Evolutionary conservation across 2,113 vertebrate genomes (phyloP).

Genomic region (Falco punctatus): DNA sequence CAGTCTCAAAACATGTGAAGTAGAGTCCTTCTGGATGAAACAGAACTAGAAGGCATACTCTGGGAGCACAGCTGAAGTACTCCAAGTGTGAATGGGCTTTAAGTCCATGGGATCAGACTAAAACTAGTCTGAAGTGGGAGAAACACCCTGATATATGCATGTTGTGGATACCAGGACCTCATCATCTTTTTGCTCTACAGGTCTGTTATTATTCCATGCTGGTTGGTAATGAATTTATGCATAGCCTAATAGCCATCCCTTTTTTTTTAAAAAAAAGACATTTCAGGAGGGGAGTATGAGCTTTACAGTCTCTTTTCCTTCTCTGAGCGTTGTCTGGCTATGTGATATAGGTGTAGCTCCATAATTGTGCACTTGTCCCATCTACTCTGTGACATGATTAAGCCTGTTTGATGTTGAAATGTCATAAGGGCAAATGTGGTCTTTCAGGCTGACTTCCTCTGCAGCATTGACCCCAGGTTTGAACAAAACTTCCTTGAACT

Average conservation of each 20-base stretch:
- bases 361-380: neutral
- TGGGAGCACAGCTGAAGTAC: neutral
- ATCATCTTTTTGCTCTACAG: neutral
- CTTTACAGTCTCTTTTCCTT: neutral
- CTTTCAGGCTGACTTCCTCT: neutral
- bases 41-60: neutral
- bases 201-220: neutral
- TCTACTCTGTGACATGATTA: neutral
- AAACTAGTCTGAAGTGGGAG: neutral
- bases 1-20: neutral
- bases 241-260: neutral
- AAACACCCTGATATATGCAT: neutral
- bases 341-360: neutral
- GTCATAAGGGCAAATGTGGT: neutral
- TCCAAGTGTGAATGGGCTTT: neutral
- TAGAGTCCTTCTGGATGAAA: neutral
- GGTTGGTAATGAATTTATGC: neutral
- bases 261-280: neutral
- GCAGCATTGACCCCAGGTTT: neutral
- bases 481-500: neutral
- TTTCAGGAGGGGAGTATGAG: neutral
- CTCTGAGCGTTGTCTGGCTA: neutral
- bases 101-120: neutral
- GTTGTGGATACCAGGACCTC: neutral
- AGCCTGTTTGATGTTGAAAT: neutral